Evolutionary conservation across 2,888 invertebrate genomes (phyloP), one percentile per base, ranked within the genome.

Genomic region (Meganola albula): DNA sequence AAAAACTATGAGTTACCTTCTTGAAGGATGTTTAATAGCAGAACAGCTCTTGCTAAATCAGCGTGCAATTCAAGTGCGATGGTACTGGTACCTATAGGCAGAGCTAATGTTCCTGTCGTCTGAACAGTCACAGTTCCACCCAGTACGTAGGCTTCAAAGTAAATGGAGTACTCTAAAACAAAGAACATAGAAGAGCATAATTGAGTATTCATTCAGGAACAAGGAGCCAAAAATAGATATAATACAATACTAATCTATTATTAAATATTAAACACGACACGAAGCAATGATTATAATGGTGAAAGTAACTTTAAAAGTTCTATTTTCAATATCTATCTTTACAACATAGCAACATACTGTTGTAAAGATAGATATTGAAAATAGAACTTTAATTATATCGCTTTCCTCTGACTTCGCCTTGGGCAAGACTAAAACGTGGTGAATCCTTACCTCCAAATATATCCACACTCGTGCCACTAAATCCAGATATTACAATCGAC

Each of bases 21-120:
- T 35, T 38, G 29, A 13, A 30, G 9, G 8, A 63, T 39, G n/a
- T 24, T 33, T 3, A 54, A 33, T 20, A 56, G 38, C 1, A 83
- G 60, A 2, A 74, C 74, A n/a, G 78, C 57, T 16, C 54, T 52
- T 3, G 73, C 74, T 4, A 38, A 31, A 3, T 40, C 61, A 2
- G 68, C 72, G 4, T 52, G 58, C 5, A 83, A 53, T 40, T 74
- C 73, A 24, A 83, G 37, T 3, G 56, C 45, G 2, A 76, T 46
- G 22, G 53, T 53, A 0, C 58, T 45, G 8, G 63, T 34, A 16
- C 60, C 53, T 18, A 34, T 29, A 0, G 74, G 66, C 16, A 74
- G 27, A 4, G 37, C 43, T 5, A 65, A 30, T 7, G 65, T 34
- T 2, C 37, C 53, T 8, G 24, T 18, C 3, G 53, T 32, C n/a